Evolutionary conservation across 2,888 invertebrate species (phyloP).

Genomic region (Callyntrura guangdongensis): DNA sequence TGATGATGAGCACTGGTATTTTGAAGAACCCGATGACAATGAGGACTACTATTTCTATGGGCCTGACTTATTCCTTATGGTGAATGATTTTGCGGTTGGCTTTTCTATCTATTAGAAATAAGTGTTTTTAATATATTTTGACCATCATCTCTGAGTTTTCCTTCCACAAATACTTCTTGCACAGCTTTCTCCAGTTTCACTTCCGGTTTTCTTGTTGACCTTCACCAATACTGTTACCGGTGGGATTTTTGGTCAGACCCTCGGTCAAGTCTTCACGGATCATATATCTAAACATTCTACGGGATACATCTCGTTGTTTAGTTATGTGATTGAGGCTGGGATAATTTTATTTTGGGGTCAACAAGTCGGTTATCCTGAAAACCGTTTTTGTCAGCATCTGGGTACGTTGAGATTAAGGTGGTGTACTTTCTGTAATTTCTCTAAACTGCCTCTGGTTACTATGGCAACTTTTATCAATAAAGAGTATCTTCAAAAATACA

Average conservation of each 20-base stretch:
- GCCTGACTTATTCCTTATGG: conserved; percentile 13
- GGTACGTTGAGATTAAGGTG: too few relatives aligned
- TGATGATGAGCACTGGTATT: neutral
- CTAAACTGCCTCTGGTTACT: too few relatives aligned
- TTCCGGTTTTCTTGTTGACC: conserved; percentile 49
- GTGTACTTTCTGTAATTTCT: too few relatives aligned
- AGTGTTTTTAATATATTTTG: conserved; percentile 15
- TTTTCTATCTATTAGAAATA: neutral
- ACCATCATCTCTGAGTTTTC: conserved; percentile 24
- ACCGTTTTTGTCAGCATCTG: too few relatives aligned
- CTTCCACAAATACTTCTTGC: conserved; percentile 47
- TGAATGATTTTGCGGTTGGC: conserved; percentile 1
- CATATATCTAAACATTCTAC: neutral
- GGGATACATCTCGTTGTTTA: neutral
- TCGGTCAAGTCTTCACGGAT: conserved; percentile 46
- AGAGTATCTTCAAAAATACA: neutral
- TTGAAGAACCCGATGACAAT: too few relatives aligned
- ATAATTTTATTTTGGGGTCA: conserved; percentile 27
- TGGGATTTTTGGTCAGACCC: neutral
- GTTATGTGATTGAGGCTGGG: neutral
- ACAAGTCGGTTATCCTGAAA: neutral
- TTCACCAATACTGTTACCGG: neutral
- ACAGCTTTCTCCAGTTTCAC: too few relatives aligned
- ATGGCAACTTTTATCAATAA: neutral
- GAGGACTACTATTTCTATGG: conserved; percentile 11